Evolutionary conservation across 2,797 vertebrate species (phyloP).

Genomic region (Borostomias antarcticus): DNA sequence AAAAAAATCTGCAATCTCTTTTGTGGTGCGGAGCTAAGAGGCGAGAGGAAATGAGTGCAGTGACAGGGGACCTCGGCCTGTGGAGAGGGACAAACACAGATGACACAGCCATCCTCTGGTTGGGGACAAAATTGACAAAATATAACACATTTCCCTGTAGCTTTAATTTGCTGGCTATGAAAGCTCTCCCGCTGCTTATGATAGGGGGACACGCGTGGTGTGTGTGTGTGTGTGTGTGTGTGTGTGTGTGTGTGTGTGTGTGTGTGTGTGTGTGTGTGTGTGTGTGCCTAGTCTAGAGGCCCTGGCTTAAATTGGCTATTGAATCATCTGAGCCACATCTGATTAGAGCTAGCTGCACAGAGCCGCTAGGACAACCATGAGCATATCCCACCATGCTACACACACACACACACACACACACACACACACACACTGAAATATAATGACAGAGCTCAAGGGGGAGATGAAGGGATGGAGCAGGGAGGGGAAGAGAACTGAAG

Average conservation of each 20-base stretch:
- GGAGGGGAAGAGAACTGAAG: no score
- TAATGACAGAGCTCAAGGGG: neutral
- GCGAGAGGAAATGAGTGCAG: no score
- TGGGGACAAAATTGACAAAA: no score
- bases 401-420: slow-evolving; percentile 32
- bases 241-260: neutral
- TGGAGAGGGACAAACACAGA: no score
- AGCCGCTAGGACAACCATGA: slow-evolving; percentile 13
- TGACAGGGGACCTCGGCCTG: no score
- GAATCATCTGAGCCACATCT: slow-evolving; percentile 33
- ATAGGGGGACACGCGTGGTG: neutral
- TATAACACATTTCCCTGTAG: no score
- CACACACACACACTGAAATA: neutral
- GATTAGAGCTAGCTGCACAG: slow-evolving; percentile 39
- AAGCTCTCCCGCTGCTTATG: slow-evolving; percentile 17
- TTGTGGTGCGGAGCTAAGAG: neutral
- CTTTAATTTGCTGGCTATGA: slow-evolving; percentile 19
- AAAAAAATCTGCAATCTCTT: slow-evolving; percentile 2
- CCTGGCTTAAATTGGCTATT: slow-evolving; percentile 35
- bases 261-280: slow-evolving; percentile 19
- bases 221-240: neutral
- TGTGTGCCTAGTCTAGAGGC: no score
- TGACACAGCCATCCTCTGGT: no score
- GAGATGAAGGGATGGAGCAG: neutral
- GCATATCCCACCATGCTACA: slow-evolving; percentile 44